Evolutionary conservation across 2,113 vertebrate genomes (phyloP).

Genomic region (Panthera leo): DNA sequence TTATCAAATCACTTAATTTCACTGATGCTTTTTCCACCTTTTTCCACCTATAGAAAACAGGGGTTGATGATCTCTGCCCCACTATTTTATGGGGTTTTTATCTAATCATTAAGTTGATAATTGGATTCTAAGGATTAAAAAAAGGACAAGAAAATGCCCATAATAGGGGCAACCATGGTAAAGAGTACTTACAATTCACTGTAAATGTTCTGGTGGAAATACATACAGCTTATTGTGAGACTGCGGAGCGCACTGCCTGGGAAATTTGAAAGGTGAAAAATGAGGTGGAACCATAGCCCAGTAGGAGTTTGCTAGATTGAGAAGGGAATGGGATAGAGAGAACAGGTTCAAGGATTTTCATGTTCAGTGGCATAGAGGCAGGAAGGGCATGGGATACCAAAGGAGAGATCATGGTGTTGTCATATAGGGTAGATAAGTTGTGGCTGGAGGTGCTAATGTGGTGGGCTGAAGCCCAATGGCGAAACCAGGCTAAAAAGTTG

Average conservation of each 20-base stretch:
- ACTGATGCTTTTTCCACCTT: neutral
- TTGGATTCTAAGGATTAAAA: neutral
- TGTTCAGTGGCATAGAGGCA: neutral
- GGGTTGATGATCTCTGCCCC: neutral
- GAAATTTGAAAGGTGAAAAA: neutral
- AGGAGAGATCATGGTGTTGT: neutral
- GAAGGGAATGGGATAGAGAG: neutral
- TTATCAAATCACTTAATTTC: neutral
- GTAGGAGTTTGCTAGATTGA: neutral
- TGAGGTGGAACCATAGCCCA: neutral
- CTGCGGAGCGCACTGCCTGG: neutral
- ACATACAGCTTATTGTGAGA: neutral
- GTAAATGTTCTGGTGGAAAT: neutral
- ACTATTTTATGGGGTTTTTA: neutral
- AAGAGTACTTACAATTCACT: neutral
- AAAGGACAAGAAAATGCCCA: neutral
- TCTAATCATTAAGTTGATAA: neutral
- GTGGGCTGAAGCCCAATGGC: neutral
- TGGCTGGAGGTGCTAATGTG: neutral
- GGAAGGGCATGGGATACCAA: neutral
- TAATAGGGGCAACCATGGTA: neutral
- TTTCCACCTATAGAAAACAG: neutral
- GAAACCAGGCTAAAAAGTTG: neutral
- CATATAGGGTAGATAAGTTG: neutral
- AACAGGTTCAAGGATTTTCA: neutral